Conservation (phyloP, 2,797 vertebrate species). For the Tamandua tetradactyla region DNA sequence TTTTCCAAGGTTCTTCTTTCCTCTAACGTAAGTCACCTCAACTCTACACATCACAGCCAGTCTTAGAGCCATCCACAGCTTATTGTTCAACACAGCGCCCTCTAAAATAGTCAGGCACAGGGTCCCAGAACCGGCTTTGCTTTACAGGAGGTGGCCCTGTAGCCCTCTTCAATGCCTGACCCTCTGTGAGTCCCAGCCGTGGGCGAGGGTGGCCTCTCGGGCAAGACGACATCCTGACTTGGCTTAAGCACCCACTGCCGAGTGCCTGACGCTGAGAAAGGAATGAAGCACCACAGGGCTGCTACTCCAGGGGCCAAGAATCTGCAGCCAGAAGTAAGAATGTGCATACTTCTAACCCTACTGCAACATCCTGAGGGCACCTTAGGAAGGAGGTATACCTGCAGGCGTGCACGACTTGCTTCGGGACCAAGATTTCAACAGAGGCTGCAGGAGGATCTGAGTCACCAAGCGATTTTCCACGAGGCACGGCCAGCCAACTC, state of each 20-base stretch:
- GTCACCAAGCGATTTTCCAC: too few relatives aligned
- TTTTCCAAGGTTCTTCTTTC: slow-evolving; percentile 11
- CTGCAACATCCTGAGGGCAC: neutral
- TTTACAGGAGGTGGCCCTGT: neutral
- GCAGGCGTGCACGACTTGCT: neutral
- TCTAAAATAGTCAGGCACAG: neutral
- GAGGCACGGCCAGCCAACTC: too few relatives aligned
- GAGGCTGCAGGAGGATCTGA: neutral
- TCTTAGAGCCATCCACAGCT: neutral
- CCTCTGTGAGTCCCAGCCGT: neutral
- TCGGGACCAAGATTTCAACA: neutral
- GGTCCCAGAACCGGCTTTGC: too few relatives aligned
- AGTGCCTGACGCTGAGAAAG: neutral
- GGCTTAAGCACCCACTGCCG: neutral
- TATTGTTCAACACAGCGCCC: neutral
- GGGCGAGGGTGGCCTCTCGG: neutral
- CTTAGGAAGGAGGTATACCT: neutral
- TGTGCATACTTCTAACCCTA: slow-evolving; percentile 9
- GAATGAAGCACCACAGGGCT: neutral
- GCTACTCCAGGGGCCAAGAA: neutral
- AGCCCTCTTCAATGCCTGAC: neutral
- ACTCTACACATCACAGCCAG: neutral
- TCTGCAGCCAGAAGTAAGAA: too few relatives aligned
- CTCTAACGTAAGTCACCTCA: neutral
- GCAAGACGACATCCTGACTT: neutral